Evolutionary conservation across 2,797 vertebrate species (phyloP).

Genomic region (Rhinatrema bivittatum): DNA sequence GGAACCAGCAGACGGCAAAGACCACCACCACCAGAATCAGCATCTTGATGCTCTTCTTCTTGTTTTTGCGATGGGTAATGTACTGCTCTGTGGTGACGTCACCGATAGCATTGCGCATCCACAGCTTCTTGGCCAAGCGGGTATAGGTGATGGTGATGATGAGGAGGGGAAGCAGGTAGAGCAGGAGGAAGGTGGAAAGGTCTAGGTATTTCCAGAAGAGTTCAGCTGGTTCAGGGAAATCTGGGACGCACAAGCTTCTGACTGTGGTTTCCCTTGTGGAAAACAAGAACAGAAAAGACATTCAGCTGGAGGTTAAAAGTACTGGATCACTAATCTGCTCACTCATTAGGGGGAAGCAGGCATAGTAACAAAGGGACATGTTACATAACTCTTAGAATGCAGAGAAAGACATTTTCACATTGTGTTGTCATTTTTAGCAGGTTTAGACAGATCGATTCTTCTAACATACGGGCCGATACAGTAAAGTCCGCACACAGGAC

Average conservation of each 20-base stretch:
- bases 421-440: too few relatives aligned
- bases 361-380: too few relatives aligned
- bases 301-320: too few relatives aligned
- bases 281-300: not conserved
- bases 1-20: conserved; percentile 42
- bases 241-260: conserved; percentile 36
- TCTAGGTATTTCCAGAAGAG: conserved; percentile 44
- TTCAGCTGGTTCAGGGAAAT: conserved; percentile 33
- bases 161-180: conserved; percentile 39
- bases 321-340: too few relatives aligned
- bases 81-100: conserved; percentile 28
- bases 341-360: too few relatives aligned
- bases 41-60: conserved; percentile 46
- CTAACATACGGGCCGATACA: too few relatives aligned
- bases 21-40: conserved; percentile 38
- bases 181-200: conserved; percentile 38
- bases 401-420: too few relatives aligned
- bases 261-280: conserved; percentile 33
- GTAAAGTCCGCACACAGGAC: too few relatives aligned
- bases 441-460: too few relatives aligned
- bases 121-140: conserved; percentile 35
- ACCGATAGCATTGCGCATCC: conserved; percentile 25
- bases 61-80: conserved; percentile 24
- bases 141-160: conserved; percentile 28
- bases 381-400: too few relatives aligned